Evolutionary conservation across 2,113 vertebrate genomes (phyloP).

Genomic region (Triplophysa rosa): DNA sequence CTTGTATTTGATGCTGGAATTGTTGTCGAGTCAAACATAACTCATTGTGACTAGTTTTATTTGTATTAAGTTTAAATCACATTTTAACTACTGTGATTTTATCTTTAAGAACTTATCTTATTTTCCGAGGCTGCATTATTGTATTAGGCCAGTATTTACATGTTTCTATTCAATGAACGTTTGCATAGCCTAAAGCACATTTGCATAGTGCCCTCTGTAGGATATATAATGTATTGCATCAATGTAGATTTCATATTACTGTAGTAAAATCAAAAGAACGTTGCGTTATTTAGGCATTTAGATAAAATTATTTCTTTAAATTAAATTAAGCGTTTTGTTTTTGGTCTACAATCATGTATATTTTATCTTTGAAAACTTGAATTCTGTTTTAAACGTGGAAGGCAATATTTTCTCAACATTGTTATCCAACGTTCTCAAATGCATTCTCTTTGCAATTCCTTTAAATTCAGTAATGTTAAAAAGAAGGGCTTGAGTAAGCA

Average conservation of each 20-base stretch:
- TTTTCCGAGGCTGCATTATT: not conserved
- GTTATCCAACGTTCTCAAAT: too few relatives aligned
- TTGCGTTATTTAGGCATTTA: not conserved
- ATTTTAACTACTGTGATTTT: not conserved
- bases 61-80: not conserved
- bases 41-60: too few relatives aligned
- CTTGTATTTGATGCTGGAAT: too few relatives aligned
- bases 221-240: not conserved
- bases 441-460: too few relatives aligned
- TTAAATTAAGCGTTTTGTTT: too few relatives aligned
- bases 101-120: not conserved
- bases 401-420: too few relatives aligned
- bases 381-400: too few relatives aligned
- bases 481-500: too few relatives aligned
- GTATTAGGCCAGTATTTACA: not conserved
- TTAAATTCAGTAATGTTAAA: too few relatives aligned
- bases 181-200: not conserved
- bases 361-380: too few relatives aligned
- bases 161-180: not conserved
- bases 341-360: too few relatives aligned
- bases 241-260: not conserved
- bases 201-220: constrained; percentile 14
- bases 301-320: too few relatives aligned
- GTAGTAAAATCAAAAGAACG: not conserved
- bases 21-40: not conserved